Evolutionary conservation across 1,140 invertebrate genomes (phyloP).

Genomic region (Drosophila navojoa): DNA sequence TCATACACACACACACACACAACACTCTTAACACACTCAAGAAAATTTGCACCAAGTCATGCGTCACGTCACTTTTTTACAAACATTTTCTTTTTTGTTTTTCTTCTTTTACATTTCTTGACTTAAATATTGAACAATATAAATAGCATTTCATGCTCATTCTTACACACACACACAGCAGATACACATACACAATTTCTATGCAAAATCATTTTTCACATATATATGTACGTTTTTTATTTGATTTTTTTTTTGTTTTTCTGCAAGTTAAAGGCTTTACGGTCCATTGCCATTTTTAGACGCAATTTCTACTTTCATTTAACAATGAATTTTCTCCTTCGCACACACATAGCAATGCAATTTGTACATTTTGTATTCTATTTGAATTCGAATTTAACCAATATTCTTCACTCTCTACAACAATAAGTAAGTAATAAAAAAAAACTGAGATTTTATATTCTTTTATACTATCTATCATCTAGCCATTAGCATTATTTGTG

Average conservation of each 20-base stretch:
- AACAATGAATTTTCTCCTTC: conserved; percentile 44
- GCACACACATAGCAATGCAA: conserved; percentile 27
- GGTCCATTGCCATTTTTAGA: conserved; percentile 33
- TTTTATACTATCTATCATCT: neutral
- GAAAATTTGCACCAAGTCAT: conserved; percentile 45
- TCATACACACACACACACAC: conserved; percentile 1
- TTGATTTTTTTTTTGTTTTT: conserved; percentile 16
- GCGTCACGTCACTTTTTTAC: conserved; percentile 26
- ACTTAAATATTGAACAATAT: conserved; percentile 48
- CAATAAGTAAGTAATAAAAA: conserved; percentile 30
- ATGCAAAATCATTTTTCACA: conserved; percentile 53
- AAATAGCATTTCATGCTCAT: conserved; percentile 56
- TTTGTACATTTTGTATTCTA: conserved; percentile 22
- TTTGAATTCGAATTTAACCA: conserved; percentile 16
- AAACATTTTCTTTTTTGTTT: conserved; percentile 22
- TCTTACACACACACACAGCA: conserved; percentile 8
- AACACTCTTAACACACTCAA: neutral
- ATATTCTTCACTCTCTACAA: conserved; percentile 6
- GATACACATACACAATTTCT: conserved; percentile 18
- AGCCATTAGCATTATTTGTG: conserved; percentile 4
- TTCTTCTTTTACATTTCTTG: conserved; percentile 3
- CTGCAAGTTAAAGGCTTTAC: conserved; percentile 39
- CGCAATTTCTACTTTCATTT: conserved; percentile 38
- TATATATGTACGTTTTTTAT: conserved; percentile 13
- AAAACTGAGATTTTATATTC: neutral